A percentile compares a stretch with the other conserved stretches of the same genome.
Conservation (phyloP, 2,113 vertebrate species). For the Prietella phreatophila region DNA sequence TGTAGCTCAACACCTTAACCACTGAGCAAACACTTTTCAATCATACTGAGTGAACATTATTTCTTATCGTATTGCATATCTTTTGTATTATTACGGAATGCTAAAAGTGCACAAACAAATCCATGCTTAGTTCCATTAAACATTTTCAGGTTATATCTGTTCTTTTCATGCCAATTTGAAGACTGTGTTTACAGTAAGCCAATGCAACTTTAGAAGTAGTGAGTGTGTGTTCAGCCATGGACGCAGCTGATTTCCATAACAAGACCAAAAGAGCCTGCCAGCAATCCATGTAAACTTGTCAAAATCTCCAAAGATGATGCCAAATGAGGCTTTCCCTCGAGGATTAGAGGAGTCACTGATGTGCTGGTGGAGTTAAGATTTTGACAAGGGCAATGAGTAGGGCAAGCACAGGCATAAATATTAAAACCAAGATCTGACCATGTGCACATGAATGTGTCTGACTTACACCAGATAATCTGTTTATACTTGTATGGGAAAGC, state of each 20-base stretch:
- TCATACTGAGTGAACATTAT: background rate
- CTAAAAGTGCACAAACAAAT: background rate
- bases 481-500: background rate
- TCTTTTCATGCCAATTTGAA: background rate
- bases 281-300: slow-evolving; percentile 49
- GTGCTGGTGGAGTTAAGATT: slow-evolving; percentile 32
- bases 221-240: slow-evolving; percentile 7
- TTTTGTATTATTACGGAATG: background rate
- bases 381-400: slow-evolving; percentile 52
- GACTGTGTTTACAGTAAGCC: background rate
- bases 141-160: background rate
- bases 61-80: background rate
- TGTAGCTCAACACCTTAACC: background rate
- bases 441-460: slow-evolving; percentile 22
- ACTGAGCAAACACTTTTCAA: background rate
- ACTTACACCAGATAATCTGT: slow-evolving; percentile 17
- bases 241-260: slow-evolving; percentile 41
- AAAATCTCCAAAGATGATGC: slow-evolving; percentile 41
- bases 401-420: slow-evolving; percentile 44
- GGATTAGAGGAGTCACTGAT: slow-evolving; percentile 33
- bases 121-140: background rate
- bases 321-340: slow-evolving; percentile 34
- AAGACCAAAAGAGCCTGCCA: slow-evolving; percentile 37
- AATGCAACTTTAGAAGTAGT: slow-evolving; percentile 11
- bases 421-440: slow-evolving; percentile 28